phyloP scores from a whole-genome alignment of 2,113 vertebrate species.

The Talpa occidentalis region DNA sequence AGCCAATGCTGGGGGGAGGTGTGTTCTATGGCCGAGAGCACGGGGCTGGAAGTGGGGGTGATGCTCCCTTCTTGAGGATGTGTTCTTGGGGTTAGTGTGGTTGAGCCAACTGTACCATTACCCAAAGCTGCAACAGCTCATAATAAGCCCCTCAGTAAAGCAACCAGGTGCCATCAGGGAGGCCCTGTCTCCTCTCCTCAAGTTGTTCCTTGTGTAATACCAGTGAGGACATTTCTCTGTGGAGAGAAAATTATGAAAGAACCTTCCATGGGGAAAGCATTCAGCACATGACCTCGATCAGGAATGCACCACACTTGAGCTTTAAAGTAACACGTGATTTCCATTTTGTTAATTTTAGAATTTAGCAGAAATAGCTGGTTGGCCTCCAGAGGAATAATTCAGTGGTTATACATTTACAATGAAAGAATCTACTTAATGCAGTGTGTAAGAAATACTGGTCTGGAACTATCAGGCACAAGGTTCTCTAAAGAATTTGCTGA shows the following conservation, averaged over 20 bases:
- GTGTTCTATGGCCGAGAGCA: background rate
- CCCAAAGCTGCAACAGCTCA: background rate
- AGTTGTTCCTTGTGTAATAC: background rate
- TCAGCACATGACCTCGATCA: background rate
- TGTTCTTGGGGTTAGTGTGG: background rate
- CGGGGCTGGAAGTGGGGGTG: background rate
- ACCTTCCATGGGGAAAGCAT: background rate
- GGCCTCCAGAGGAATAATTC: constrained; percentile 15
- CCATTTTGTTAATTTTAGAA: constrained; percentile 19
- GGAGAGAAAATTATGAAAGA: background rate
- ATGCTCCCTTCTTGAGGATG: background rate
- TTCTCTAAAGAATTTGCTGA: background rate
- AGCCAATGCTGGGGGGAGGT: background rate
- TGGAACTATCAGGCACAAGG: background rate
- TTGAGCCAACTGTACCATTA: background rate
- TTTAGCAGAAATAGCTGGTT: background rate
- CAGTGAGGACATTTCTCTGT: background rate
- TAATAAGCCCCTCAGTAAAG: background rate
- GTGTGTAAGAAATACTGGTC: background rate
- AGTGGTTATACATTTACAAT: background rate
- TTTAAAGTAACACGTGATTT: background rate
- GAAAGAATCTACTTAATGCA: background rate
- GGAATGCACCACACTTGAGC: background rate
- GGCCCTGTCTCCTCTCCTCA: background rate
- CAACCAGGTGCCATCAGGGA: background rate